These are phyloP conservation scores for Leucophora obtusa DNA, from an alignment of 2,888 invertebrate species.

Conservation along the genomic window DNA sequence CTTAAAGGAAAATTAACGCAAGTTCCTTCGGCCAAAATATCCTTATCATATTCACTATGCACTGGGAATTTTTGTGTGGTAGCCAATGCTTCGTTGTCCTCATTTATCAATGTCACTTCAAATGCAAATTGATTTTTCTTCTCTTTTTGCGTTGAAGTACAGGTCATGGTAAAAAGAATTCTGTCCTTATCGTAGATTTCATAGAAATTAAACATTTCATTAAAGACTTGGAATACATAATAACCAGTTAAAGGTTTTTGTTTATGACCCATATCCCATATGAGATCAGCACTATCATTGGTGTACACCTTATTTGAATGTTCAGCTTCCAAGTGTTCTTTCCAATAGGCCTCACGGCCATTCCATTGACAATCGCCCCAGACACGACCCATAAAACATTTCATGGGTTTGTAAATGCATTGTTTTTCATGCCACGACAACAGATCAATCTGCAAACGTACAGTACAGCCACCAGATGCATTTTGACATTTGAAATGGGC, in stretches of 20 bases:
- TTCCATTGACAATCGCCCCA: slow-evolving; percentile 81
- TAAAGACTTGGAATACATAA: slow-evolving; percentile 75
- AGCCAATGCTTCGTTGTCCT: slow-evolving; percentile 75
- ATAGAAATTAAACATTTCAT: slow-evolving; percentile 78
- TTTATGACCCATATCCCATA: slow-evolving; percentile 74
- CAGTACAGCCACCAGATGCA: slow-evolving; percentile 80
- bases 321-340: slow-evolving; percentile 81
- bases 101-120: slow-evolving; percentile 75
- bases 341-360: slow-evolving; percentile 82
- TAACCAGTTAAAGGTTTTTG: slow-evolving; percentile 75
- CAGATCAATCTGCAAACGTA: slow-evolving; percentile 80
- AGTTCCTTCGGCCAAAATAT: slow-evolving; percentile 76
- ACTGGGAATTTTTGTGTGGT: slow-evolving; percentile 77
- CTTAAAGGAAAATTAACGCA: slow-evolving; percentile 73
- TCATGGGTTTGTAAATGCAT: slow-evolving; percentile 77
- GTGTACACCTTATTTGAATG: slow-evolving; percentile 80
- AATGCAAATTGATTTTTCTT: slow-evolving; percentile 75
- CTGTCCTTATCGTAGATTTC: slow-evolving; percentile 76
- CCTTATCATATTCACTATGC: slow-evolving; percentile 77
- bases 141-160: slow-evolving; percentile 74
- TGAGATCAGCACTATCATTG: slow-evolving; percentile 67
- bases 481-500: slow-evolving; percentile 82
- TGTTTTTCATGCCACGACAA: slow-evolving; percentile 80
- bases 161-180: slow-evolving; percentile 76
- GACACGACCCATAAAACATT: slow-evolving; percentile 78